Conservation (phyloP, 2,797 vertebrate species). For the Dallia pectoralis region DNA sequence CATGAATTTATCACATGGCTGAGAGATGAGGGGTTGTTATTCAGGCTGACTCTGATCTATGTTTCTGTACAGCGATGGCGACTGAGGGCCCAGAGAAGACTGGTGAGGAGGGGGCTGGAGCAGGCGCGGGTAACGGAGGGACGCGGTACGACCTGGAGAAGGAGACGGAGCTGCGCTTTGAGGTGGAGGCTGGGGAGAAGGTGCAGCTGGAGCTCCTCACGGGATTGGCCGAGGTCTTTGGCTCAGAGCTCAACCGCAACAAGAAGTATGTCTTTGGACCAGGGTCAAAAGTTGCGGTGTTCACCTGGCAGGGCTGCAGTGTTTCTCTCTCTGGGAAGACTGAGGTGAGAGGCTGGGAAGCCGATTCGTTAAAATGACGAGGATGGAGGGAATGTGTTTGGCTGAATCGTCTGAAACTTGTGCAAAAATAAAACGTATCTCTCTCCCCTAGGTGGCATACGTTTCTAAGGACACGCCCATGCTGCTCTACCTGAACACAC, state of each 20-base stretch:
- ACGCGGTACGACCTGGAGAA: constrained; percentile 88
- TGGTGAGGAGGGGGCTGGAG: constrained; percentile 65
- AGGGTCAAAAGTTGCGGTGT: constrained; percentile 93
- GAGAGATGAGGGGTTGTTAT: not conserved
- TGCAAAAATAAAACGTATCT: not conserved
- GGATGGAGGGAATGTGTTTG: not conserved
- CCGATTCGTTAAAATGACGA: not conserved
- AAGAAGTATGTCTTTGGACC: constrained; percentile 95
- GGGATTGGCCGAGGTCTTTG: constrained; percentile 93
- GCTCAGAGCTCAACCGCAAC: constrained; percentile 94
- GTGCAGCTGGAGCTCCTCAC: constrained; percentile 89
- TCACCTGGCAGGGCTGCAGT: constrained; percentile 96
- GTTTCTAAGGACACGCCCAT: constrained; percentile 91
- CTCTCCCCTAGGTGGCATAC: constrained; percentile 71
- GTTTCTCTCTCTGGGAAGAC: constrained; percentile 91
- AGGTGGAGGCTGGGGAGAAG: constrained; percentile 89
- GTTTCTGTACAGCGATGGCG: constrained; percentile 62
- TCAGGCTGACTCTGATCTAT: not conserved
- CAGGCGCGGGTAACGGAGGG: constrained; percentile 63
- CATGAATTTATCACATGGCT: not conserved
- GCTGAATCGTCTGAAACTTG: not conserved
- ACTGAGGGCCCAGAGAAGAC: constrained; percentile 69
- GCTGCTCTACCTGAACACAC: constrained; percentile 95
- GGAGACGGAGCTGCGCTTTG: constrained; percentile 95
- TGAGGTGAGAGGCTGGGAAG: constrained; percentile 71